Percentiles rank a stretch among this genome's conserved stretches.
Conservation (phyloP, 2,113 vertebrate species). For the Polypterus bichir region DNA sequence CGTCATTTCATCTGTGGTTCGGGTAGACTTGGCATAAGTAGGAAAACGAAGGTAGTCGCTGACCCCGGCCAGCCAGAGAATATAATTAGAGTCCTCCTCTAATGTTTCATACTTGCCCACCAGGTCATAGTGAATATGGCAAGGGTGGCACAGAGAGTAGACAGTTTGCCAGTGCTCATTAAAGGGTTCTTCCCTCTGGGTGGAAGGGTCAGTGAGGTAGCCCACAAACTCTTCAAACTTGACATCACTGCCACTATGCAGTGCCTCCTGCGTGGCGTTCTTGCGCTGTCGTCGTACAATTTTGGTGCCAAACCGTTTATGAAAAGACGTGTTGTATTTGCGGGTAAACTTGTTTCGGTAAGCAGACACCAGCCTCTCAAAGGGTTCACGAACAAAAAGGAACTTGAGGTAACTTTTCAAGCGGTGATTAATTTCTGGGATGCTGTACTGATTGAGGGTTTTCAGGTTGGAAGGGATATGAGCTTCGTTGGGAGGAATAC, state of each 20-base stretch:
- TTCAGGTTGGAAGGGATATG: slow-evolving; percentile 86
- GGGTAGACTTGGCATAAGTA: slow-evolving; percentile 86
- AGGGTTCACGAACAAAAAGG: slow-evolving; percentile 90
- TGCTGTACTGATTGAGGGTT: slow-evolving; percentile 92
- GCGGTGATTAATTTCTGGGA: slow-evolving; percentile 90
- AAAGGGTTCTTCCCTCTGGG: slow-evolving; percentile 81
- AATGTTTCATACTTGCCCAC: slow-evolving; percentile 94
- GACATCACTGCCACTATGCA: slow-evolving; percentile 70
- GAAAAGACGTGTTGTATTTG: slow-evolving; percentile 95
- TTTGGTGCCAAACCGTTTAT: slow-evolving; percentile 90
- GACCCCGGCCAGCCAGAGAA: slow-evolving; percentile 73
- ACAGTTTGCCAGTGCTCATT: slow-evolving; percentile 97
- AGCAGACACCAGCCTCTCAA: slow-evolving; percentile 88
- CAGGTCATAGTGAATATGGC: slow-evolving; percentile 92
- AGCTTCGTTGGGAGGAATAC: slow-evolving; percentile 87
- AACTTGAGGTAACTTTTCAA: slow-evolving; percentile 97
- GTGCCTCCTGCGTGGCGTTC: slow-evolving; percentile 81
- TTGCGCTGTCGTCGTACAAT: slow-evolving; percentile 85
- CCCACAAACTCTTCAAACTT: slow-evolving; percentile 85
- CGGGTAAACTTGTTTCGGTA: slow-evolving; percentile 98
- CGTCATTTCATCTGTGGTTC: slow-evolving; percentile 94
- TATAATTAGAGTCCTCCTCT: slow-evolving; percentile 81
- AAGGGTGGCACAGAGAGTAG: slow-evolving; percentile 86
- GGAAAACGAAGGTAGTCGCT: slow-evolving; percentile 76
- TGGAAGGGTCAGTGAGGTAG: slow-evolving; percentile 82